phyloP scores from a whole-genome alignment of 2,113 vertebrate genomes.

The Engraulis encrasicolus region DNA sequence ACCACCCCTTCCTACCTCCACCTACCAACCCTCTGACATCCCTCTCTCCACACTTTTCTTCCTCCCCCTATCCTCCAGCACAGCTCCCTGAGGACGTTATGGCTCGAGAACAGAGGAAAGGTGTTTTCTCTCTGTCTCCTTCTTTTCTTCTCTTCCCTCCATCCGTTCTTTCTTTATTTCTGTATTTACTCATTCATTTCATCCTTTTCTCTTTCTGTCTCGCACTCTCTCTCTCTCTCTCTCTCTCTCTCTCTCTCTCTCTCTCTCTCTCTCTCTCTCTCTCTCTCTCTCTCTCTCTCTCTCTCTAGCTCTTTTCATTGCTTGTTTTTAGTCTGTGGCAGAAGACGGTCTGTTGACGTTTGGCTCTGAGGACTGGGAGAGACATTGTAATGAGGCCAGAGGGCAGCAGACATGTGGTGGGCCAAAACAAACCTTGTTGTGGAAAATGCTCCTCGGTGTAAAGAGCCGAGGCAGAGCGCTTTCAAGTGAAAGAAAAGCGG shows the following conservation, averaged over 20 bases:
- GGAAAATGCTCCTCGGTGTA: slow-evolving; percentile 19
- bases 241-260: not conserved
- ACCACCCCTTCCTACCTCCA: not conserved
- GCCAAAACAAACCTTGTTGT: slow-evolving; percentile 38
- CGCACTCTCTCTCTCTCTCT: not conserved
- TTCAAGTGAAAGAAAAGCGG: not conserved
- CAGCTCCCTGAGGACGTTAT: slow-evolving; percentile 40
- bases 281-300: not conserved
- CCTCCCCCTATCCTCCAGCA: slow-evolving; percentile 52
- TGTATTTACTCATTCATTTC: not conserved
- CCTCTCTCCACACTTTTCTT: slow-evolving; percentile 13
- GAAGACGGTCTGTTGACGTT: slow-evolving; percentile 46
- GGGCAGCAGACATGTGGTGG: slow-evolving; percentile 45
- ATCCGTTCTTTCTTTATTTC: not conserved
- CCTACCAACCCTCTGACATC: not conserved
- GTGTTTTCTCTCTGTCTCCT: slow-evolving; percentile 21
- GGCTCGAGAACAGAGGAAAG: slow-evolving; percentile 36
- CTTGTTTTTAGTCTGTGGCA: slow-evolving; percentile 42
- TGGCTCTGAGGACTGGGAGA: slow-evolving; percentile 45
- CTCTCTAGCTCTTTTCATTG: slow-evolving; percentile 28
- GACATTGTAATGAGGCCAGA: slow-evolving; percentile 51
- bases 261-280: not conserved
- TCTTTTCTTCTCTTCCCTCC: not conserved
- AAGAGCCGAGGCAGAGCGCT: too few species aligned
- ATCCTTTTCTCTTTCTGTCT: not conserved